Percentiles rank a stretch among this genome's conserved stretches.
Evolutionary conservation across 1,140 invertebrate species (phyloP).

Genomic region (Drosophila yakuba): DNA sequence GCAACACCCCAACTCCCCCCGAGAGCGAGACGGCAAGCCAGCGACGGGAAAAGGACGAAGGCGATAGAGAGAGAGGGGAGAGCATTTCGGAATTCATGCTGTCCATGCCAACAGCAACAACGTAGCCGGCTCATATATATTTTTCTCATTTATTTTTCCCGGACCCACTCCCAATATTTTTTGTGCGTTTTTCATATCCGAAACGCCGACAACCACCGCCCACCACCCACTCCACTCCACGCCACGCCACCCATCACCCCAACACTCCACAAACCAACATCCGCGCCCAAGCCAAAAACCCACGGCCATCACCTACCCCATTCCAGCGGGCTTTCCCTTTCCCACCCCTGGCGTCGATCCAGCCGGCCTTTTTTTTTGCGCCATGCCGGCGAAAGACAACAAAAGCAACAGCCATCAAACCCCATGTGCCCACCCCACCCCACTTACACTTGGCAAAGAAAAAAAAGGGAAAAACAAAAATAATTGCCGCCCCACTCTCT

Average conservation of each 20-base stretch:
- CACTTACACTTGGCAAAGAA: slow-evolving; percentile 22
- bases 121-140: slow-evolving; percentile 81
- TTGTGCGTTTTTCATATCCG: slow-evolving; percentile 83
- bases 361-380: slow-evolving; percentile 72
- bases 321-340: slow-evolving; percentile 7
- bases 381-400: slow-evolving; percentile 80
- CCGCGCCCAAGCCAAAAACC: background rate
- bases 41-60: background rate
- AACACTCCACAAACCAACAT: background rate
- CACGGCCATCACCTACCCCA: slow-evolving; percentile 2
- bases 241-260: slow-evolving; percentile 5
- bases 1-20: slow-evolving; percentile 43
- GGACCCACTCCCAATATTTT: slow-evolving; percentile 64
- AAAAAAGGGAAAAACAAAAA: slow-evolving; percentile 71
- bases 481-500: slow-evolving; percentile 59
- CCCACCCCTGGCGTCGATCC: slow-evolving; percentile 53
- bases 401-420: slow-evolving; percentile 22
- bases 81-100: slow-evolving; percentile 51
- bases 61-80: slow-evolving; percentile 22
- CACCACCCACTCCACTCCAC: background rate
- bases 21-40: slow-evolving; percentile 18
- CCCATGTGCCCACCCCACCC: background rate
- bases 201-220: slow-evolving; percentile 72
- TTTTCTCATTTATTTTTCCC: slow-evolving; percentile 82
- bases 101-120: slow-evolving; percentile 75